Evolutionary conservation across 2,113 vertebrate genomes (phyloP).

Genomic region (Garra rufa): DNA sequence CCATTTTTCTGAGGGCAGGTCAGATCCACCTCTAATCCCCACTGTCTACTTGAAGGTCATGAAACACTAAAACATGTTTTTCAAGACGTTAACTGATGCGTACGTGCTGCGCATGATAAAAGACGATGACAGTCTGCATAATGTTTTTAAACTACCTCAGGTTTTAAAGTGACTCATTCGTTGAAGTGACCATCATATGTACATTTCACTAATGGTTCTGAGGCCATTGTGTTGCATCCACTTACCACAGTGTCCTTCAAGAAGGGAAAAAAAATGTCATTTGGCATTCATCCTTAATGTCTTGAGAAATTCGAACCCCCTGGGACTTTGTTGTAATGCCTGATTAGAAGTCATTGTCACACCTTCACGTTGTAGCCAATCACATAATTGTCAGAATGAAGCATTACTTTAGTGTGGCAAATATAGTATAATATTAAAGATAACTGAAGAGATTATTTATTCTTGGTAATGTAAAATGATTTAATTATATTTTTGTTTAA

Average conservation of each 20-base stretch:
- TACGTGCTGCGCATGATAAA: constrained; percentile 12
- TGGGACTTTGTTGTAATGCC: constrained; percentile 1
- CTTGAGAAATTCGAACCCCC: not conserved
- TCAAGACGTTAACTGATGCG: constrained; percentile 23
- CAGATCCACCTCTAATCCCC: constrained; percentile 30
- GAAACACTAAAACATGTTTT: constrained; percentile 28
- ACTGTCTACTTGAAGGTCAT: constrained; percentile 32
- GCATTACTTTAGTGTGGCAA: not conserved
- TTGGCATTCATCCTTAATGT: not conserved
- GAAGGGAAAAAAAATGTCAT: not conserved
- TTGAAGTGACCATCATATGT: constrained; percentile 12
- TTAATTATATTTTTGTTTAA: not conserved
- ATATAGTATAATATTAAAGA: not conserved
- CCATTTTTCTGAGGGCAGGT: constrained; percentile 26
- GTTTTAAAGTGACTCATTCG: constrained; percentile 31
- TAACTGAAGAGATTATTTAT: not conserved
- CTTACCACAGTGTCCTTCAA: constrained; percentile 2
- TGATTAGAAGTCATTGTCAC: not conserved
- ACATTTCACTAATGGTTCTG: constrained; percentile 2
- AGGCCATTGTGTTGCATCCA: not conserved
- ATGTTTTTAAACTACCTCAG: constrained; percentile 9
- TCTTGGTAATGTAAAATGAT: not conserved
- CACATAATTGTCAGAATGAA: not conserved
- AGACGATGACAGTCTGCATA: constrained; percentile 13
- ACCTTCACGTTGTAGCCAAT: not conserved